Conservation (phyloP, 2,797 vertebrate species). For the Ateles fusciceps region DNA sequence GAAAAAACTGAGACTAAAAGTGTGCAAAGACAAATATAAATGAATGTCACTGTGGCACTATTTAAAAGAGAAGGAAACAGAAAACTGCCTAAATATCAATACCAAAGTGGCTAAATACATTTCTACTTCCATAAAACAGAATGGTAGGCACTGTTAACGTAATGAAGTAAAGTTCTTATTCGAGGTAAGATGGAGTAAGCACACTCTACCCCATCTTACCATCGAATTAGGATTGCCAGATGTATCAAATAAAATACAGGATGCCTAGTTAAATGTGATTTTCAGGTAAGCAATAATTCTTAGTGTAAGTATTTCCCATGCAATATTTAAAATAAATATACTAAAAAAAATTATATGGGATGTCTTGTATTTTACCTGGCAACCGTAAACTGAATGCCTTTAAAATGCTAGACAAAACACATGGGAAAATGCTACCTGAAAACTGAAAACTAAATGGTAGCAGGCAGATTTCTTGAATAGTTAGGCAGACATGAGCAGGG, state of each 20-base stretch:
- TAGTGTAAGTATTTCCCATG: background rate
- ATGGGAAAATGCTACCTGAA: background rate
- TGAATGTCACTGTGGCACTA: slow-evolving; percentile 43
- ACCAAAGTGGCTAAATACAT: background rate
- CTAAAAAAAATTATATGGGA: background rate
- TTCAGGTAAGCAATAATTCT: slow-evolving; percentile 24
- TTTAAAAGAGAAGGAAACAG: slow-evolving; percentile 6
- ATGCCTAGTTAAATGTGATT: background rate
- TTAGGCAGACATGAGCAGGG: background rate
- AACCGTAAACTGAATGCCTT: background rate
- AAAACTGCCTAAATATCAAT: background rate
- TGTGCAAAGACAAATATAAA: slow-evolving; percentile 47
- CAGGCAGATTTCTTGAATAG: background rate
- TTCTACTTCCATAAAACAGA: background rate
- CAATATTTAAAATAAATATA: slow-evolving; percentile 10
- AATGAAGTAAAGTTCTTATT: background rate
- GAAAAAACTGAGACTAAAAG: slow-evolving; percentile 56
- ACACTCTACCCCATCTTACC: background rate
- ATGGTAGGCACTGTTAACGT: background rate
- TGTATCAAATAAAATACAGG: background rate
- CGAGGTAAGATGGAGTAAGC: background rate
- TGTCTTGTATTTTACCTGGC: background rate
- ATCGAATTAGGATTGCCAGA: background rate
- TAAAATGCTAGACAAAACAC: background rate
- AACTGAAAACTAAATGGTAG: background rate